These are phyloP conservation scores for Tachina lurida DNA, from an alignment of 2,888 invertebrate genomes.

Conservation along the genomic window DNA sequence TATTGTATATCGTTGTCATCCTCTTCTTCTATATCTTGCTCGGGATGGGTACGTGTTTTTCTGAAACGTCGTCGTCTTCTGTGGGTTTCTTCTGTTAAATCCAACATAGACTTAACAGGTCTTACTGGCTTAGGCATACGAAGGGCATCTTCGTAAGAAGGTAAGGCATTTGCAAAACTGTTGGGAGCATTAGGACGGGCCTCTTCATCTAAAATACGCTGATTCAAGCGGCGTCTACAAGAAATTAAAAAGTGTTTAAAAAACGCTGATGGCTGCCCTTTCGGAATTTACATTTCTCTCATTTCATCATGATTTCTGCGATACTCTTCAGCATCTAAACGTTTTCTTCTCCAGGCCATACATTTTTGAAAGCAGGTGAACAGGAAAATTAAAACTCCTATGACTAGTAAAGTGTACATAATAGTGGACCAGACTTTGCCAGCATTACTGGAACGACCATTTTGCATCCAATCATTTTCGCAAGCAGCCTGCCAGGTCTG, in stretches of 20 bases:
- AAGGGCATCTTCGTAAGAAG: conserved; percentile 90
- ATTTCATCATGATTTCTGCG: conserved; percentile 83
- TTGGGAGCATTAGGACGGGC: conserved; percentile 85
- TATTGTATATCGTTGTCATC: conserved; percentile 76
- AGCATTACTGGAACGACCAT: conserved; percentile 80
- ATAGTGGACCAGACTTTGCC: conserved; percentile 86
- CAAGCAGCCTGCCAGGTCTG: conserved; percentile 89
- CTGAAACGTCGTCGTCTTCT: conserved; percentile 78
- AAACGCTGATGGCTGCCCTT: background rate
- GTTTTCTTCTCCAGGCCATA: conserved; percentile 84
- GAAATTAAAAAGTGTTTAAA: background rate
- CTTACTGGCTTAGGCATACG: conserved; percentile 88
- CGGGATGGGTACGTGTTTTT: conserved; percentile 74
- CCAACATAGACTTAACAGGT: conserved; percentile 85
- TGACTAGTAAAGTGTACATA: conserved; percentile 83
- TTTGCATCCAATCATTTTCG: conserved; percentile 85
- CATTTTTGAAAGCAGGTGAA: conserved; percentile 81
- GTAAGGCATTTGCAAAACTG: conserved; percentile 87
- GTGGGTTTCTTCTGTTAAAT: conserved; percentile 83
- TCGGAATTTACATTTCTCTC: conserved; percentile 78
- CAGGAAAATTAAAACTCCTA: conserved; percentile 74
- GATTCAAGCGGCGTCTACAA: conserved; percentile 83
- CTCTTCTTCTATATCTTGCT: conserved; percentile 74
- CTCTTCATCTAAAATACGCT: conserved; percentile 84
- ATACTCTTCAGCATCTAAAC: conserved; percentile 83